Evolutionary conservation across 2,888 invertebrate genomes (phyloP).

Genomic region (Balanococcus diminutus): DNA sequence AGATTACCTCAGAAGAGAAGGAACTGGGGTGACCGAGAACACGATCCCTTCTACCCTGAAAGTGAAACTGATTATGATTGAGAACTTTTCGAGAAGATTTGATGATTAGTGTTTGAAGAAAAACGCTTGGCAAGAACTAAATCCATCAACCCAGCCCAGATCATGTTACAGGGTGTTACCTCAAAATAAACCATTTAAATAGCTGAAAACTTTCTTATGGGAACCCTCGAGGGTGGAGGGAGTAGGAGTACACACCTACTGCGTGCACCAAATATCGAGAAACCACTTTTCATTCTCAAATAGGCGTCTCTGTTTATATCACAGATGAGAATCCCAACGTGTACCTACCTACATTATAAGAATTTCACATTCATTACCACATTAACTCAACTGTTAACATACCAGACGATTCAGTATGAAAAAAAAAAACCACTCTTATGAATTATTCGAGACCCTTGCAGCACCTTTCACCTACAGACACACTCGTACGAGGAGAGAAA

Average conservation of each 20-base stretch:
- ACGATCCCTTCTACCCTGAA: no score
- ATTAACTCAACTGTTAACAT: not conserved
- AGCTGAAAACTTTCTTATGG: no score
- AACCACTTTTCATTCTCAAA: not conserved
- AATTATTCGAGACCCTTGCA: not conserved
- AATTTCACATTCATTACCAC: not conserved
- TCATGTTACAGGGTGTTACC: not conserved
- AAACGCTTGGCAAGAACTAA: no score
- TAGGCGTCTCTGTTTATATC: no score
- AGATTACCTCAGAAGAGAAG: no score
- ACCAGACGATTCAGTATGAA: not conserved
- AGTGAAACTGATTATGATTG: no score
- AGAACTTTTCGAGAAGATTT: no score
- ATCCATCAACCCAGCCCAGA: not conserved
- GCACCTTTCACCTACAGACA: not conserved
- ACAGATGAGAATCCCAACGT: no score
- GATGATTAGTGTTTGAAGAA: no score
- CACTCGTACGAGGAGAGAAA: not conserved
- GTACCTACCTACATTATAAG: no score
- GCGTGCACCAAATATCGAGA: not conserved
- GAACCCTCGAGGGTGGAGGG: not conserved
- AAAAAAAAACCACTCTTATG: not conserved
- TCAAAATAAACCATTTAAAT: not conserved
- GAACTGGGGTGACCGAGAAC: no score
- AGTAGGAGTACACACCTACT: not conserved